Evolutionary conservation across 2,113 vertebrate genomes (phyloP).

Genomic region (Ctenodactylus gundi): DNA sequence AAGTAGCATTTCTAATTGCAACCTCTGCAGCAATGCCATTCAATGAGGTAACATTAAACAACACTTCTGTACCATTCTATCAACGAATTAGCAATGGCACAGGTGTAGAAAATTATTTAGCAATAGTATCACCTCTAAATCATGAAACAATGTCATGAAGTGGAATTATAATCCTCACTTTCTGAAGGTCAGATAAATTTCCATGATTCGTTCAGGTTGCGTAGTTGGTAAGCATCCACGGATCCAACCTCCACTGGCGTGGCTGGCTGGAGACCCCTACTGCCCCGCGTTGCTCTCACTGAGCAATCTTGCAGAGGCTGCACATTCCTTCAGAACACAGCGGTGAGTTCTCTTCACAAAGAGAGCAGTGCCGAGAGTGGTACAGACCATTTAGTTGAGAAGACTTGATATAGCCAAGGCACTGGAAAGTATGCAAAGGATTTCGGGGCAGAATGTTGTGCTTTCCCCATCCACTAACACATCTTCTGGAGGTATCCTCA

Average conservation of each 20-base stretch:
- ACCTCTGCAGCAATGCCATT: background rate
- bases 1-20: background rate
- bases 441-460: too few species aligned
- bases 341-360: background rate
- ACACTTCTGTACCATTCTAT: background rate
- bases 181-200: background rate
- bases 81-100: background rate
- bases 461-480: rapidly evolving
- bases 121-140: background rate
- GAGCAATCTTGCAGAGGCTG: too few species aligned
- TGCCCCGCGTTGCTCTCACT: background rate
- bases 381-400: background rate
- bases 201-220: background rate
- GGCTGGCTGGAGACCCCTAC: too few species aligned
- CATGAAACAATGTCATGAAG: background rate
- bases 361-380: background rate
- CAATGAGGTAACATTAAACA: background rate
- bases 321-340: background rate
- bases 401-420: too few species aligned
- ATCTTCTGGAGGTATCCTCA: background rate
- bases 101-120: background rate
- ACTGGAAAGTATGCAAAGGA: background rate
- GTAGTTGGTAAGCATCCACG: background rate
- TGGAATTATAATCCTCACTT: background rate
- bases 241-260: background rate